Percentiles rank a stretch among this genome's conserved stretches.
Evolutionary conservation across 2,113 vertebrate species (phyloP).

Genomic region (Misgurnus anguillicaudatus): DNA sequence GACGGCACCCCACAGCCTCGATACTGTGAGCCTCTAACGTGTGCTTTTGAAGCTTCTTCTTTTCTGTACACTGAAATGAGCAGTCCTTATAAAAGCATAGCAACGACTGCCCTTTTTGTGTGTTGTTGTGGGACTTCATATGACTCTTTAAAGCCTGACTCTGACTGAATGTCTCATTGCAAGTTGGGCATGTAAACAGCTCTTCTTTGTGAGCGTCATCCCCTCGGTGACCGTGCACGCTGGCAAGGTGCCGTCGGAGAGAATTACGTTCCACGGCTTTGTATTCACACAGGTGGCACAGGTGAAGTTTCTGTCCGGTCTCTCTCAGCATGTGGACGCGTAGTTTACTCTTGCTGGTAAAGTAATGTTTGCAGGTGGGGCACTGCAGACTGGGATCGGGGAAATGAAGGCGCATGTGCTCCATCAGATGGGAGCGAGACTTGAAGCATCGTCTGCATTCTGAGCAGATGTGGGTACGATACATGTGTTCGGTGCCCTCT

Average conservation of each 20-base stretch:
- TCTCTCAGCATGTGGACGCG: slow-evolving; percentile 89
- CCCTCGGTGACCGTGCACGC: slow-evolving; percentile 79
- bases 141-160: slow-evolving; percentile 89
- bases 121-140: slow-evolving; percentile 84
- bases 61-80: slow-evolving; percentile 70
- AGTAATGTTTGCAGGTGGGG: slow-evolving; percentile 88
- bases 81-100: slow-evolving; percentile 84
- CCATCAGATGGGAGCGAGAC: slow-evolving; percentile 90
- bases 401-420: slow-evolving; percentile 91
- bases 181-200: slow-evolving; percentile 85
- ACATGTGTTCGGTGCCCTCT: slow-evolving; percentile 80
- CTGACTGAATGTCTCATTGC: slow-evolving; percentile 82
- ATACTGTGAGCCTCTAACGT: slow-evolving; percentile 76
- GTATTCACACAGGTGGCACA: slow-evolving; percentile 86
- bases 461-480: slow-evolving; percentile 91
- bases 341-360: slow-evolving; percentile 96
- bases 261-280: slow-evolving; percentile 90
- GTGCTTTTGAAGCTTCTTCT: slow-evolving; percentile 83
- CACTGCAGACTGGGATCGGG: slow-evolving; percentile 93
- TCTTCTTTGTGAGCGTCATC: slow-evolving; percentile 67
- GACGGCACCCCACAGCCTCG: slow-evolving; percentile 82
- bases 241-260: slow-evolving; percentile 86
- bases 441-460: slow-evolving; percentile 96
- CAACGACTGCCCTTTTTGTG: slow-evolving; percentile 64
- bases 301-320: slow-evolving; percentile 83